Evolutionary conservation across 2,888 invertebrate species (phyloP).

Genomic region (Cheilosia vernalis): DNA sequence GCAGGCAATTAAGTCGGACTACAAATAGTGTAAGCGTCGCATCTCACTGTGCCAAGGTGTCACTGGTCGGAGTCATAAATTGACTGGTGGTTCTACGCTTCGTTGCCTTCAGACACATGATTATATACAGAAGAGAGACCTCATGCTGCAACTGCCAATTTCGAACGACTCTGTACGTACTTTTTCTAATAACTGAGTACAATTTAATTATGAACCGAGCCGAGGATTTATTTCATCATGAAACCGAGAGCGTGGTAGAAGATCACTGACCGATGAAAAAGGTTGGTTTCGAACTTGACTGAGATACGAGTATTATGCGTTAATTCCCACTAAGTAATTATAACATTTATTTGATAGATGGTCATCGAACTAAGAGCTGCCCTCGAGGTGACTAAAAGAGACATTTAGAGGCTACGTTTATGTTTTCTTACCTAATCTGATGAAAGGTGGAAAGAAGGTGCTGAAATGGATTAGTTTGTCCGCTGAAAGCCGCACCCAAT

Average conservation of each 20-base stretch:
- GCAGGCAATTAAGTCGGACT: background rate
- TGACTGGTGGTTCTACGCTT: background rate
- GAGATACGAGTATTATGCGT: no score
- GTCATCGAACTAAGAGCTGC: background rate
- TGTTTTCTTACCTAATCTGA: background rate
- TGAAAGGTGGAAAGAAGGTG: background rate
- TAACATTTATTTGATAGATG: background rate
- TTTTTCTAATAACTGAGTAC: background rate
- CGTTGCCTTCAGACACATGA: background rate
- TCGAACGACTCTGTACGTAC: background rate
- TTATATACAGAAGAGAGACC: background rate
- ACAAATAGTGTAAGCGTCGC: background rate
- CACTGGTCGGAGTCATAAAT: background rate
- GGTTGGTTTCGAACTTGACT: background rate
- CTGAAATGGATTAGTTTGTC: background rate
- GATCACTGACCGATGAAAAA: slow-evolving; percentile 10
- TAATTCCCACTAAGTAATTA: slow-evolving; percentile 6
- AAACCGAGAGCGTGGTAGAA: background rate
- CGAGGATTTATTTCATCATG: background rate
- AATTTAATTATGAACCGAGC: background rate
- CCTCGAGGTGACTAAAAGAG: background rate
- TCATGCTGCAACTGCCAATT: slow-evolving; percentile 1
- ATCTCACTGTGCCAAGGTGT: slow-evolving; percentile 22
- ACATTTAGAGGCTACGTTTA: background rate
- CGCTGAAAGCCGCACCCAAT: no score